Base-by-base conservation (phyloP, 2,797 vertebrate species). In the Stomatorhinus walkeri region DNA sequence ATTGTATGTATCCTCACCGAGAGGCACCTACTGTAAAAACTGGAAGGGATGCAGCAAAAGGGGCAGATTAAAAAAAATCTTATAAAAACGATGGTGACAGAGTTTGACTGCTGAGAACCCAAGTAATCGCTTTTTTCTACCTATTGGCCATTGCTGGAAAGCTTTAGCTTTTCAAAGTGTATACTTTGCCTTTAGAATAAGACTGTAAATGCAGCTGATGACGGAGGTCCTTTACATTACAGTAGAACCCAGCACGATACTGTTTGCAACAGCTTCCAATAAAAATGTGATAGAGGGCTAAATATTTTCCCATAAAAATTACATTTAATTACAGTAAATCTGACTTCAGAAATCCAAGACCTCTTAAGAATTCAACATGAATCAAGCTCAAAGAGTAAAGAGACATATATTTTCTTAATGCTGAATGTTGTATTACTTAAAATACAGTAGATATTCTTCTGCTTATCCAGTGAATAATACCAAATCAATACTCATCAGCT, bases 1-100 rank as follows among this genome's bases (percentile, higher is more conserved):
- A 86, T 92, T 91, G 90, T 85, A 28, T 14, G 24, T 32, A 52
- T 54, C 36, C 3, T 16, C 85, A 19, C 28, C 54, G 28, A 56
- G 32, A 16, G 22, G 28, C 12, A 36, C 14, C 2, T 51, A 56
- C 49, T 40, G 85, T 81, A 81, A 43, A 81, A 81, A 81, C 48
- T 52, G 10, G 51, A 52, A 52, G 51, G 48, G 81, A 52, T 81
- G 76, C 10, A 46, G 40, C 76, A 46, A 81, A 81, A 4, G 14
- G 68, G 32, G 28, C 68, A 40, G 32, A 40, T 40, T 40, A 43
- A 43, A 79, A 40, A 43, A 81, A 81, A 46, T 7, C 6, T n/a
- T 1, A 81, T 46, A 46, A 85, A 54, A 48, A 85, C 49, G 22
- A 49, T 28, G 83, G 32, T 52, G 83, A 51, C 8, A 22, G n/a